Percentiles rank a stretch among this genome's conserved stretches.
These are phyloP conservation scores for Callosobruchus maculatus DNA, from an alignment of 2,888 invertebrate genomes.

Conservation along the genomic window DNA sequence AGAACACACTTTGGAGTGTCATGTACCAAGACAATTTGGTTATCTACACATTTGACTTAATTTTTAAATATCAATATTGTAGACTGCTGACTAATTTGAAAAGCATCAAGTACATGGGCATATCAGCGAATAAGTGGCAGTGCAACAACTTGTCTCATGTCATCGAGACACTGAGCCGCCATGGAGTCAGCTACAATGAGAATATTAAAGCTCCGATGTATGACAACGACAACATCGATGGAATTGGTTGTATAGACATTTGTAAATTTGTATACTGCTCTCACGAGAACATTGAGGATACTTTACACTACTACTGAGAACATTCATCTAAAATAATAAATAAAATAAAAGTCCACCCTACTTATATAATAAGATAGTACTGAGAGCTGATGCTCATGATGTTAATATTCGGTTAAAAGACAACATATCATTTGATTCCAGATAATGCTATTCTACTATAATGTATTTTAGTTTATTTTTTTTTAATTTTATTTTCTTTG, in stretches of 20 bases:
- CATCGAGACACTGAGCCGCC: constrained; percentile 18
- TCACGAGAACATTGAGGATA: constrained; percentile 10
- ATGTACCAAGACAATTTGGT: too few species aligned
- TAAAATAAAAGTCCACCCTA: too few species aligned
- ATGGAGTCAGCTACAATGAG: constrained; percentile 16
- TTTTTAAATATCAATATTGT: neutral
- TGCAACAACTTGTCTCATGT: constrained; percentile 23
- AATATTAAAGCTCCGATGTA: constrained; percentile 6
- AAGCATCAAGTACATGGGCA: constrained; percentile 18
- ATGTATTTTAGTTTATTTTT: too few species aligned
- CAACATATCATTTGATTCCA: too few species aligned
- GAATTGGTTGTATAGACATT: constrained; percentile 23
- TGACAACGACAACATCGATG: constrained; percentile 21
- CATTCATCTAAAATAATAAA: too few species aligned
- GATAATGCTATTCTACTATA: too few species aligned
- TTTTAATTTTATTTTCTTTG: too few species aligned
- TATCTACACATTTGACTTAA: too few species aligned
- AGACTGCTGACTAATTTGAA: constrained; percentile 14
- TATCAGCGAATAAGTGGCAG: constrained; percentile 25
- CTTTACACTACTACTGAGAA: constrained; percentile 6
- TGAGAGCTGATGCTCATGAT: too few species aligned
- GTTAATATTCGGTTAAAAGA: too few species aligned
- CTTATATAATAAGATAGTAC: too few species aligned
- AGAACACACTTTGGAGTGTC: too few species aligned
- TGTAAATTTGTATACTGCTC: constrained; percentile 21